phyloP scores from a whole-genome alignment of 2,797 vertebrate genomes.

The Esox masquinongy region DNA sequence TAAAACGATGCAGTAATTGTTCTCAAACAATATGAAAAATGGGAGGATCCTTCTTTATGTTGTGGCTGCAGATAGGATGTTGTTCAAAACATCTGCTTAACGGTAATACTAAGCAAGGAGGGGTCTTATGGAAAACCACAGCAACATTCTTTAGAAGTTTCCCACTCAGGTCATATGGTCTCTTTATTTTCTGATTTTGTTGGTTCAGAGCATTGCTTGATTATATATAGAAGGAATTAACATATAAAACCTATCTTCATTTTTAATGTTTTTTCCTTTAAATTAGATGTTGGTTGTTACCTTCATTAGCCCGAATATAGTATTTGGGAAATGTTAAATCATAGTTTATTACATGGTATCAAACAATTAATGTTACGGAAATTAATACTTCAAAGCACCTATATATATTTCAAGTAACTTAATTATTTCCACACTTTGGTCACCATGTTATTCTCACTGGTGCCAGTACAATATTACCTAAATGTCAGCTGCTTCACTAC shows the following conservation, averaged over 20 bases:
- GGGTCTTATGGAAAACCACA: slow-evolving; percentile 47
- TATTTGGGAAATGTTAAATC: background rate
- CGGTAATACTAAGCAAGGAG: slow-evolving; percentile 46
- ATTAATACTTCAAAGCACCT: background rate
- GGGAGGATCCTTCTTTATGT: slow-evolving; percentile 33
- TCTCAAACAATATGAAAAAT: slow-evolving; percentile 49
- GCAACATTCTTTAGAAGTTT: slow-evolving; percentile 22
- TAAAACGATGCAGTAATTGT: slow-evolving; percentile 43
- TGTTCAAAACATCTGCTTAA: slow-evolving; percentile 56
- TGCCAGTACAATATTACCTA: background rate
- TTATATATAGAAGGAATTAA: background rate
- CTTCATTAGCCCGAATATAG: background rate
- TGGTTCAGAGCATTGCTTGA: background rate
- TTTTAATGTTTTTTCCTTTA: background rate
- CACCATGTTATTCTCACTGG: slow-evolving; percentile 48
- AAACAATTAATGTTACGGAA: background rate
- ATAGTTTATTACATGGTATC: background rate
- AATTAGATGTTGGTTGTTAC: background rate
- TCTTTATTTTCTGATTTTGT: background rate
- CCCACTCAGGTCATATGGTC: background rate
- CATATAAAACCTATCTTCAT: background rate
- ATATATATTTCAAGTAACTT: background rate
- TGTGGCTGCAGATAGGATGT: slow-evolving; percentile 47
- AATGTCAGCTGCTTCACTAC: background rate
- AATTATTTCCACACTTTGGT: slow-evolving; percentile 13